Evolutionary conservation across 1,140 invertebrate species (phyloP).

Genomic region (Drosophila quadrilineata): DNA sequence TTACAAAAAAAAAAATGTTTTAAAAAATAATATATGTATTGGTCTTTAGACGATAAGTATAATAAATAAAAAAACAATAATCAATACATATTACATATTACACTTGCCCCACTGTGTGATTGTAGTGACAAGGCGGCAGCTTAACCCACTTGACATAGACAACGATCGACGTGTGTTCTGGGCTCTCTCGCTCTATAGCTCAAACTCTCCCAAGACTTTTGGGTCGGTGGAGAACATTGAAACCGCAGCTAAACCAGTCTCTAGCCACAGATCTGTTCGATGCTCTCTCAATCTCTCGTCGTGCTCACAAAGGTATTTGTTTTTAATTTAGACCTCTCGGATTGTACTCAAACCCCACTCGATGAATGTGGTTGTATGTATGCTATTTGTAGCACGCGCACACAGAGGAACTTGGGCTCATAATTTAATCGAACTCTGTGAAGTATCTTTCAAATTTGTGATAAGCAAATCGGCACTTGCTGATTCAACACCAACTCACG

Average conservation of each 20-base stretch:
- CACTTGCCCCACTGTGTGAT: conserved; percentile 16
- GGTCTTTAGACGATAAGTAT: too few species aligned
- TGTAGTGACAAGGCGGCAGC: conserved; percentile 34
- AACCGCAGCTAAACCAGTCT: conserved; percentile 21
- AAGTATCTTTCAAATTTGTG: not conserved
- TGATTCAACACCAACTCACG: conserved; percentile 9
- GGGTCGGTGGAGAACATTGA: not conserved
- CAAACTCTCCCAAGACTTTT: not conserved
- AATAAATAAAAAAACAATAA: too few species aligned
- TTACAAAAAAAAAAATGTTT: too few species aligned
- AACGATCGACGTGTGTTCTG: conserved; percentile 26
- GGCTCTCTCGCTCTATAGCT: not conserved
- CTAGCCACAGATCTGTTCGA: not conserved
- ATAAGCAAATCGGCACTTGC: not conserved
- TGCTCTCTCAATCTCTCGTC: too few species aligned
- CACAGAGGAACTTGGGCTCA: too few species aligned
- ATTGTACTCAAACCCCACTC: not conserved
- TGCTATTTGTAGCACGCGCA: too few species aligned
- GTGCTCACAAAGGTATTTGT: not conserved
- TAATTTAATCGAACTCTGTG: conserved; percentile 2
- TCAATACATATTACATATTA: too few species aligned
- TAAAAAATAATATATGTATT: too few species aligned
- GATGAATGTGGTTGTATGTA: not conserved
- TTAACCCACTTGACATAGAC: conserved; percentile 41
- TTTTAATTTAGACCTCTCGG: not conserved